Base-by-base conservation (phyloP, 2,888 invertebrate species). In the Phragmatobia fuliginosa region DNA sequence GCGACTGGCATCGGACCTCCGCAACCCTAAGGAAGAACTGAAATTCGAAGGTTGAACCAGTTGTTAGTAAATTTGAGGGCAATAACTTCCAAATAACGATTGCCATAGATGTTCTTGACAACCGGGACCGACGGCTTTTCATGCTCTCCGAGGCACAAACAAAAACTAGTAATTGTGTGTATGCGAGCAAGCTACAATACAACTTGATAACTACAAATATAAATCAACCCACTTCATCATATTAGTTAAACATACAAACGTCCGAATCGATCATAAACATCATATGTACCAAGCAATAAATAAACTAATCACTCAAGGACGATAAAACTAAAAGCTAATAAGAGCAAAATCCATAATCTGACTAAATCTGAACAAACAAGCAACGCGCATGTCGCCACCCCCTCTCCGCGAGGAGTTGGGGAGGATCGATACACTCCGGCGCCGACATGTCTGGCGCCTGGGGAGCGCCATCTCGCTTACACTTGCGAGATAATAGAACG, bases 381-480 rank as follows among this genome's bases (percentile, higher is more conserved):
- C 14, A 67, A 2, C 28, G 80, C 93, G 93, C 93, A 91, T 91
- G 93, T 90, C 90, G 73, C 65, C 66, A 63, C 75, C 81, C 83
- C 83, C 79, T 74, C 77, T 62, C 41, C 52, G 25, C 49, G 60
- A 68, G 69, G 70, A 72, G 68, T 73, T 73, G 79, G 86, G 81
- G 81, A 80, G 10, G 45, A 88, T 93, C 93, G 89, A 93, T 92
- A 87, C 66, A 93, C 94, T 94, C 94, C 78, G 94, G 94, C 94
- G 94, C 94, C 94, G 93, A 72, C 78, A 52, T 83, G 94, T 94
- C 94, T 94, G 93, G 91, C 91, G 91, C 91, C 91, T 80, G 77
- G 80, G 74, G 65, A 71, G 62, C 66, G 70, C 74, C 69, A 67
- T 81, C 82, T 78, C 52, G 49, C 36, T 66, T 32, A 28, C 58